Base-by-base conservation (phyloP, 2,113 vertebrate species). In the Diadophis punctatus region DNA sequence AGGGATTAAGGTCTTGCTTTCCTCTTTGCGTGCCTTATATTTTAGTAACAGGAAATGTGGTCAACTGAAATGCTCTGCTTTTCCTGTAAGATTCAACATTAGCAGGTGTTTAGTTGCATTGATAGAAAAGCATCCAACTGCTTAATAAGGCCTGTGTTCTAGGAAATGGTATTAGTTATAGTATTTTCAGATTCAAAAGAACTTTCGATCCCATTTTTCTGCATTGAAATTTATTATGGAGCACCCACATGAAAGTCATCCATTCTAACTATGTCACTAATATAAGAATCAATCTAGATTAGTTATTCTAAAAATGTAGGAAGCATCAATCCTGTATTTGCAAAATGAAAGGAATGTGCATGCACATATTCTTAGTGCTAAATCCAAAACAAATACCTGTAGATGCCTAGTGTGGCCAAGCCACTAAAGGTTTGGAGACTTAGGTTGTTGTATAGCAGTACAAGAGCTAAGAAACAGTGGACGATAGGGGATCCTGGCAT, bases 31-130 rank as follows among this genome's bases (percentile, higher is more conserved):
- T 91, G 91, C 84, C 89, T 93, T 93, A 91, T 96, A 91, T 49
- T 91, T 51, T 91, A 91, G 92, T 92, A 95, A 93, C 91, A 94
- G 96, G 95, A 95, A 96, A 91, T 18, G 51, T 94, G 93, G 74
- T 93, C 94, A 95, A 60, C 92, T 96, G 94, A 95, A 89, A 90
- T 48, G 92, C 88, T 87, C 51, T 39, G 2, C 88, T 93, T 90
- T 90, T 93, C 56, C 87, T 0, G 5, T 90, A 85, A 60, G 12
- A 7, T 85, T 96, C 87, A 93, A 53, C 88, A 18, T 34, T 51
- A 91, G 63, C 95, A 95, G 94, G 51, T 95, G 93, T 94, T n/a
- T 96, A 11, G 88, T 94, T 95, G 93, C 2, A 1, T 96, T 91
- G 39, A 8, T n/a, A 2, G 46, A 56, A 95, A 51, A 63, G 4